phyloP scores from a whole-genome alignment of 2,113 vertebrate species.

The Baryphthengus martii region DNA sequence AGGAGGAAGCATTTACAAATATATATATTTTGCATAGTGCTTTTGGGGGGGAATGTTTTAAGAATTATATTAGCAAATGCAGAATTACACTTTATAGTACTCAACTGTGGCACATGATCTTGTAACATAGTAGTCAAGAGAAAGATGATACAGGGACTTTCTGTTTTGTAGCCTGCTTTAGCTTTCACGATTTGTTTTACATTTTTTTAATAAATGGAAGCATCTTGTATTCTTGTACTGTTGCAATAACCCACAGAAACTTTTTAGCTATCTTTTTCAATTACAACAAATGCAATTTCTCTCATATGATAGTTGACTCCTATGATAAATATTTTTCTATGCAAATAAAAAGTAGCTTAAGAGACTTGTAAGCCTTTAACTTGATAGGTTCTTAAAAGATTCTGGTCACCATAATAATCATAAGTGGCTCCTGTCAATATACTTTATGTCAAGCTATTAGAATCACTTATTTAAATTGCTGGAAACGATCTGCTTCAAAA shows the following conservation, averaged over 20 bases:
- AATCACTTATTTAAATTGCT: conserved; percentile 10
- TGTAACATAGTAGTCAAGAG: conserved; percentile 59
- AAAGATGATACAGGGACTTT: conserved; percentile 48
- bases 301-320: conserved; percentile 67
- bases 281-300: conserved; percentile 72
- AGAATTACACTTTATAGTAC: conserved; percentile 59
- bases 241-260: conserved; percentile 70
- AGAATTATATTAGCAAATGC: conserved; percentile 55
- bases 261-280: conserved; percentile 79
- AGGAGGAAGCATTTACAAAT: conserved; percentile 1
- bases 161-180: conserved; percentile 73
- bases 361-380: conserved; percentile 53
- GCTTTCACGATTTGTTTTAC: conserved; percentile 71
- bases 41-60: conserved; percentile 12
- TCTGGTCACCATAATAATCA: not conserved
- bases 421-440: not conserved
- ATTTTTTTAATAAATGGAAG: conserved; percentile 73
- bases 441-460: conserved; percentile 23
- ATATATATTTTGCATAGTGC: conserved; percentile 65
- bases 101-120: conserved; percentile 58
- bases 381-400: conserved; percentile 36
- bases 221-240: conserved; percentile 78
- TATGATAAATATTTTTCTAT: conserved; percentile 76
- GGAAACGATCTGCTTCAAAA: not conserved
- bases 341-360: conserved; percentile 69